Base-by-base conservation (phyloP, 2,113 vertebrate species). In the Burhinus oedicnemus region DNA sequence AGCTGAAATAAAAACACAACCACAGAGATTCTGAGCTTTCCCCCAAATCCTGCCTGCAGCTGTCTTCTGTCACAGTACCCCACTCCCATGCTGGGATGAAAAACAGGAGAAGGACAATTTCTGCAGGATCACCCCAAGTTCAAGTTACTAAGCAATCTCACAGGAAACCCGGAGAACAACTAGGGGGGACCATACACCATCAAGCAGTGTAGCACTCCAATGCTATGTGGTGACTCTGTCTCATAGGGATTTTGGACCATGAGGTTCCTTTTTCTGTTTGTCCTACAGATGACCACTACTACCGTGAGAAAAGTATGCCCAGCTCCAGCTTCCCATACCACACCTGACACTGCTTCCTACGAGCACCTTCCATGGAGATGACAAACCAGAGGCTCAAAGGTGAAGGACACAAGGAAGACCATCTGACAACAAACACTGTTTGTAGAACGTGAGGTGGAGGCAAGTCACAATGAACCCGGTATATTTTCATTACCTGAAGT, bases 401-500 rank as follows among this genome's bases (percentile, higher is more conserved):
- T 1, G 0, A 44, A 52, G 74, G 84, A 60, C 64, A 54, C 42
- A 66, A 42, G 36, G 42, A 61, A 86, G 34, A 60, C 29, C 18
- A 71, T 3, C 26, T 30, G 57, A 25, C 30, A 87, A 47, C 69
- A 55, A 64, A 26, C 45, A n/a, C 10, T 15, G 18, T 38, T 70
- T 71, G 64, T 60, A 87, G 51, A 60, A 44, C 0, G 0, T 13
- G 32, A 88, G 25, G 52, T 13, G 25, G 32, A 82, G 30, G 40
- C 12, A 70, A 14, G 3, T 79, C 30, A 60, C 25, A 75, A 25
- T 5, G 23, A 69, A 57, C 32, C 17, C 8, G 19, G 8, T 54
- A 49, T 36, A n/a, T 51, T 69, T 85, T 42, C 15, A 2, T 52
- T 96, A 99, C 99, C 99, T 99, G 98, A 99, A 99, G 97, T 99